A percentile compares a stretch with the other conserved stretches of the same genome.
phyloP scores from a whole-genome alignment of 1,140 invertebrate genomes.

The Rhagoletis zephyria region DNA sequence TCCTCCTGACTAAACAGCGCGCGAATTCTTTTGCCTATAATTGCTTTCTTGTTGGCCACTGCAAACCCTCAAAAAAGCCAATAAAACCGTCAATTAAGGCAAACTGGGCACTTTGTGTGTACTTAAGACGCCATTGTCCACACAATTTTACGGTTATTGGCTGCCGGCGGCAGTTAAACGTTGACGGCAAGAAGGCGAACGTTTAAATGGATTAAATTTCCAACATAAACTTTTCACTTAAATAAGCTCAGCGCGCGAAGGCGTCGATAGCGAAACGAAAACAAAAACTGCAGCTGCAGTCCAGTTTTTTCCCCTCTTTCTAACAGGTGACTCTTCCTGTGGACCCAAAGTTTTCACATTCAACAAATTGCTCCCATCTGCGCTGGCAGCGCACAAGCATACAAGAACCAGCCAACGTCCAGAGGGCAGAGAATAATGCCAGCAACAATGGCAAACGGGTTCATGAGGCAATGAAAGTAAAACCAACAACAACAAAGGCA shows the following conservation, averaged over 20 bases:
- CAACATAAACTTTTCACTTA: slow-evolving; percentile 50
- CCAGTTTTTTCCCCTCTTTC: background rate
- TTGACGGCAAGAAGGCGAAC: background rate
- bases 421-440: background rate
- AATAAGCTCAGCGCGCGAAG: background rate
- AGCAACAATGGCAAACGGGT: background rate
- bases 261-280: background rate
- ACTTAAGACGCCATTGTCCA: slow-evolving; percentile 41
- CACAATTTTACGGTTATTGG: slow-evolving; percentile 45
- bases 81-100: slow-evolving; percentile 49
- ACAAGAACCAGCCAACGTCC: background rate
- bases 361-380: slow-evolving; percentile 39
- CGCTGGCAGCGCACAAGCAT: background rate
- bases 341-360: slow-evolving; percentile 21
- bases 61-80: background rate
- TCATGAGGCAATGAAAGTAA: background rate
- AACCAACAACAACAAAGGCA: background rate
- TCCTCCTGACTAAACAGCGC: too few species aligned
- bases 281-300: background rate
- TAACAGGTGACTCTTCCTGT: background rate
- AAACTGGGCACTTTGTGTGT: slow-evolving; percentile 34
- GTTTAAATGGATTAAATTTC: slow-evolving; percentile 51
- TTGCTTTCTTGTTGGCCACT: too few species aligned
- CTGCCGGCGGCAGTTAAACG: slow-evolving; percentile 27
- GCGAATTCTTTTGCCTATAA: too few species aligned